These are phyloP conservation scores for Gyps fulvus DNA, from an alignment of 2,113 vertebrate genomes.

Conservation along the genomic window DNA sequence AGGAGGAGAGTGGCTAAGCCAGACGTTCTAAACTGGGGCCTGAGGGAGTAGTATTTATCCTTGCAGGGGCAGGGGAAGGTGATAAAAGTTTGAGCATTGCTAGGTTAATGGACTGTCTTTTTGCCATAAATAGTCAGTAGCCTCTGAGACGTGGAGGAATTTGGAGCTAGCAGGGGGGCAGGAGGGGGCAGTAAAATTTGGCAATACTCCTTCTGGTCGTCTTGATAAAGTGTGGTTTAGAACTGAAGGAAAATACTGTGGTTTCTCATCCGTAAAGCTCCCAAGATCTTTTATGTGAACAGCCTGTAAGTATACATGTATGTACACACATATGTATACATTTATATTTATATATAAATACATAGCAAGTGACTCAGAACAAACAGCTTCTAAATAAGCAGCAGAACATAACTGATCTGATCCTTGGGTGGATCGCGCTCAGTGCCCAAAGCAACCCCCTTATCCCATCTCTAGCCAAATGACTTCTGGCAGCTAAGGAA, in stretches of 20 bases:
- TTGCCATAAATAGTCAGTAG: background rate
- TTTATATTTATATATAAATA: background rate
- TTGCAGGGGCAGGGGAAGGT: background rate
- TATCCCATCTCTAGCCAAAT: constrained; percentile 7
- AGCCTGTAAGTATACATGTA: background rate
- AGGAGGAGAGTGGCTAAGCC: background rate
- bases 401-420: background rate
- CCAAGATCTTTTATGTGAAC: background rate
- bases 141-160: background rate
- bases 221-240: background rate
- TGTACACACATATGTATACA: background rate
- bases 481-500: constrained; percentile 48
- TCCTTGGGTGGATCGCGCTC: background rate
- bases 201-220: background rate
- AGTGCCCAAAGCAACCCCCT: background rate
- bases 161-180: background rate
- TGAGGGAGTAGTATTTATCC: background rate
- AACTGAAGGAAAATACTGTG: background rate
- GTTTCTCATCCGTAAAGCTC: background rate
- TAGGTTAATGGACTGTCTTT: background rate
- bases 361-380: background rate
- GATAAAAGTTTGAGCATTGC: background rate
- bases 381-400: background rate
- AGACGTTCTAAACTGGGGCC: background rate
- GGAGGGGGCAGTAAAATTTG: background rate